Evolutionary conservation across 2,888 invertebrate genomes (phyloP).

Genomic region (Drosophila monieri): DNA sequence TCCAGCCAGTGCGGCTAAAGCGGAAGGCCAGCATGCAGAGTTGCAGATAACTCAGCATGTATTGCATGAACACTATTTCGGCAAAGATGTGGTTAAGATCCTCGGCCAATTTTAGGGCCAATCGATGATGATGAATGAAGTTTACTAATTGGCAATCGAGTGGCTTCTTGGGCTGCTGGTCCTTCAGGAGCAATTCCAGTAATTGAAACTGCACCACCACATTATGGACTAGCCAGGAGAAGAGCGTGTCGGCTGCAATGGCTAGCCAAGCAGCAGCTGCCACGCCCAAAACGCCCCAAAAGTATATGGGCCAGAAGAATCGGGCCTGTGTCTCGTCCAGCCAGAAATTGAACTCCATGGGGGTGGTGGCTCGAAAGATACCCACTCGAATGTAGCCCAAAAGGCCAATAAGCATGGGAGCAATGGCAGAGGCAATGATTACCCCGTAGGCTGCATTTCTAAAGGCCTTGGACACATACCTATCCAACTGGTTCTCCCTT

Average conservation of each 20-base stretch:
- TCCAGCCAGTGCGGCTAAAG: constrained; percentile 46
- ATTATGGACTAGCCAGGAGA: constrained; percentile 51
- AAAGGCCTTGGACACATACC: constrained; percentile 31
- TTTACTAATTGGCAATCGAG: not conserved
- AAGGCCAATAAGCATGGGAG: constrained; percentile 35
- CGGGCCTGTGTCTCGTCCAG: constrained; percentile 32
- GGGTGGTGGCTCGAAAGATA: constrained; percentile 39
- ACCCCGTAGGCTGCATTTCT: constrained; percentile 28
- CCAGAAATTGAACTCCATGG: constrained; percentile 58
- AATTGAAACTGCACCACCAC: constrained; percentile 48
- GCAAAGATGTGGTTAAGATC: constrained; percentile 44
- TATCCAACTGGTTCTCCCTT: constrained; percentile 32
- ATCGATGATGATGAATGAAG: constrained; percentile 33
- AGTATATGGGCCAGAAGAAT: constrained; percentile 46
- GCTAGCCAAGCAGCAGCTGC: constrained; percentile 29
- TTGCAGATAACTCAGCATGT: constrained; percentile 53
- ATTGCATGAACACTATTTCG: constrained; percentile 56
- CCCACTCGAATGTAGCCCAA: constrained; percentile 3
- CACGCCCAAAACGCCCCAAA: constrained; percentile 46
- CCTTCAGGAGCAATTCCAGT: constrained; percentile 14
- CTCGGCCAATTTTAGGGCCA: constrained; percentile 38
- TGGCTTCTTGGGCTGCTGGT: not conserved
- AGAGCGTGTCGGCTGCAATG: constrained; percentile 47
- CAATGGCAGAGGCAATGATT: constrained; percentile 15
- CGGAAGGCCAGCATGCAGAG: constrained; percentile 49